Percentiles rank a stretch among this genome's conserved stretches.
Evolutionary conservation across 1,140 invertebrate species (phyloP).

Genomic region (Pachypeltis micranthus): DNA sequence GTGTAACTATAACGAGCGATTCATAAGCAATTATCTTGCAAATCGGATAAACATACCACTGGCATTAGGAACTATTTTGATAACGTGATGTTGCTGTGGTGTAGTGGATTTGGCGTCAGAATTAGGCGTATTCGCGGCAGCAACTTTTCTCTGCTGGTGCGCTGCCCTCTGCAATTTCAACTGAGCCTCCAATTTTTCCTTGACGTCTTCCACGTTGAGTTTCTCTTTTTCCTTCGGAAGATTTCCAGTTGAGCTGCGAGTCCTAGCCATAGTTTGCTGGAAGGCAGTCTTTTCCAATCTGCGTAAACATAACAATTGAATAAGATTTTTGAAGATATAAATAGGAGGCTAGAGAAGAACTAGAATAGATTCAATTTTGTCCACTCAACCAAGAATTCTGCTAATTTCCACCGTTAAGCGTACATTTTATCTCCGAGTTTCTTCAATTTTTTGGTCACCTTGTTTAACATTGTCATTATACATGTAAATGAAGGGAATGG

Average conservation of each 20-base stretch:
- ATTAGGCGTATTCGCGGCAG: conserved; percentile 1
- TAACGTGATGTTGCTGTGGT: conserved; percentile 35
- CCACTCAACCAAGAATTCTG: too few relatives aligned
- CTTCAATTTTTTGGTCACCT: too few relatives aligned
- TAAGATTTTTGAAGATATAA: neutral
- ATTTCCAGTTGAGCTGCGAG: conserved; percentile 51
- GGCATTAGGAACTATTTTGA: conserved; percentile 42
- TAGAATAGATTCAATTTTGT: too few relatives aligned
- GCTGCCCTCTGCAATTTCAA: conserved; percentile 71
- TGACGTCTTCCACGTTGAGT: conserved; percentile 63
- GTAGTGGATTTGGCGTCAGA: conserved; percentile 22
- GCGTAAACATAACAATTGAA: conserved; percentile 8
- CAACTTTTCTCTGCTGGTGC: conserved; percentile 60
- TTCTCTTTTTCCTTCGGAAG: conserved; percentile 32
- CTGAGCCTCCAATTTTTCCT: conserved; percentile 84
- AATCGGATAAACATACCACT: conserved; percentile 17
- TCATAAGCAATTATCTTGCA: too few relatives aligned
- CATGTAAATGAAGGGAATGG: too few relatives aligned
- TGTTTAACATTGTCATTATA: too few relatives aligned
- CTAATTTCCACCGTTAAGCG: too few relatives aligned
- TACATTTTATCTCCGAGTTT: too few relatives aligned
- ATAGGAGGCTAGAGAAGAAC: too few relatives aligned
- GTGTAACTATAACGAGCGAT: too few relatives aligned
- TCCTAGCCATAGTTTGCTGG: conserved; percentile 48
- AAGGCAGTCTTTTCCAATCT: conserved; percentile 47